Base-by-base conservation (phyloP, 92 coral and sea anemone genomes). In the Parazoanthus atlanticus region DNA sequence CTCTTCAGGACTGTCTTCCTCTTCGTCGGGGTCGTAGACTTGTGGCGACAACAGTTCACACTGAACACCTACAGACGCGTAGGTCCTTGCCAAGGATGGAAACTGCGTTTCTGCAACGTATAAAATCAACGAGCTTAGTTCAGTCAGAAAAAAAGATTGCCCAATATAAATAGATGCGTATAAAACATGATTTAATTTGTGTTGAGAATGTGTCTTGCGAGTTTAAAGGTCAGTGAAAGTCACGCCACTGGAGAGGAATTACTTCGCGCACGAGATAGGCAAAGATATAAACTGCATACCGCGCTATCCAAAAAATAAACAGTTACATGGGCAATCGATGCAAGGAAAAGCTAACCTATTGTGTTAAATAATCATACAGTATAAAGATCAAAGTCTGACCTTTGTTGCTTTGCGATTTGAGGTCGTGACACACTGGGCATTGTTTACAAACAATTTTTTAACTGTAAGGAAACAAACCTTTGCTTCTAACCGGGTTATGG, bases 401-500 rank as follows among this genome's bases (percentile, higher is more conserved):
- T 29, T 43, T 8, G 38, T 43, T 21, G 80, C 80, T 43, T 76
- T n/a, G n/a, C n/a, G n/a, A n/a, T n/a, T n/a, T 15, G 3, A 78
- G 34, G 82, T 47, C 36, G 30, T 47, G 64, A 12, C 2, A 43
- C 33, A 78, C 34, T 10, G 12, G 56, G 33, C 34, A 8, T 8
- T 13, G 64, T 78, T 78, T 25, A 26, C 82, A 21, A 78, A 13
- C 30, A 43, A 5, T 78, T 77, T 6, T 77, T 3, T 77, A 77
- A 26, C 26, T 25, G 56, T 43, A 52, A n/a, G 31, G 31, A 49
- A 47, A 78, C 82, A 78, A 78, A 78, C 82, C 82, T 78, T 78
- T 78, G 38, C 82, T 78, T 78, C 82, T 47, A 78, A 78, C 82
- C 12, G 82, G 64, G 66, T 78, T 47, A 49, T 43, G 66, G 82